Conservation (phyloP, 2,797 vertebrate species). For the Aselliscus stoliczkanus region DNA sequence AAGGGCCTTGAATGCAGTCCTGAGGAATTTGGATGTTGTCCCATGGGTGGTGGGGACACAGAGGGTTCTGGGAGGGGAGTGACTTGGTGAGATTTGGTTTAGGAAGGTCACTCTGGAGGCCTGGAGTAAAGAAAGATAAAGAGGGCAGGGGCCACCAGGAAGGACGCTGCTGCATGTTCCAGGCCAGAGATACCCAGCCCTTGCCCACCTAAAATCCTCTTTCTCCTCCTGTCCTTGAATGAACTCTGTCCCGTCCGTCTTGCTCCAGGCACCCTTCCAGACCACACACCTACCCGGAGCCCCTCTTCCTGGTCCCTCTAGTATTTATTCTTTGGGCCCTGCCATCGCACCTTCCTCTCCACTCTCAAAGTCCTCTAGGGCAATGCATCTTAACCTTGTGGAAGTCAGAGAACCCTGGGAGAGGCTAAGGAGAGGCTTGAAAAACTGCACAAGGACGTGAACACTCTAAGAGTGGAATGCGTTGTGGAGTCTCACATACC, state of each 20-base stretch:
- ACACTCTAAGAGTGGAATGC: background rate
- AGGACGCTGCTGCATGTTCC: background rate
- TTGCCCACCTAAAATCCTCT: background rate
- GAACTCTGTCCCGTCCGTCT: background rate
- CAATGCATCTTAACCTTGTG: background rate
- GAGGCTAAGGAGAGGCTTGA: background rate
- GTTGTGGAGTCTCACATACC: background rate
- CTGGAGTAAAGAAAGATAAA: background rate
- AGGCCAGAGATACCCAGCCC: background rate
- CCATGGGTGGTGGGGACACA: background rate
- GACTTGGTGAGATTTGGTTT: background rate
- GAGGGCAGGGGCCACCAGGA: background rate
- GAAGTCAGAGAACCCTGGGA: background rate
- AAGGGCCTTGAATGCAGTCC: background rate
- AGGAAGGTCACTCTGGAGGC: background rate
- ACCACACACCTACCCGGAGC: background rate
- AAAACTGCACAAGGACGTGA: background rate
- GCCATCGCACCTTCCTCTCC: background rate
- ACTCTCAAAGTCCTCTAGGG: background rate
- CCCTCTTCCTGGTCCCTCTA: background rate
- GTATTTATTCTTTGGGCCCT: background rate
- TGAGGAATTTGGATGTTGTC: background rate
- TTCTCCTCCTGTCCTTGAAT: background rate
- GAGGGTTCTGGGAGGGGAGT: background rate
- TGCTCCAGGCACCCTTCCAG: background rate